Evolutionary conservation across 2,797 vertebrate species (phyloP).

Genomic region (Gobio occitaniae): DNA sequence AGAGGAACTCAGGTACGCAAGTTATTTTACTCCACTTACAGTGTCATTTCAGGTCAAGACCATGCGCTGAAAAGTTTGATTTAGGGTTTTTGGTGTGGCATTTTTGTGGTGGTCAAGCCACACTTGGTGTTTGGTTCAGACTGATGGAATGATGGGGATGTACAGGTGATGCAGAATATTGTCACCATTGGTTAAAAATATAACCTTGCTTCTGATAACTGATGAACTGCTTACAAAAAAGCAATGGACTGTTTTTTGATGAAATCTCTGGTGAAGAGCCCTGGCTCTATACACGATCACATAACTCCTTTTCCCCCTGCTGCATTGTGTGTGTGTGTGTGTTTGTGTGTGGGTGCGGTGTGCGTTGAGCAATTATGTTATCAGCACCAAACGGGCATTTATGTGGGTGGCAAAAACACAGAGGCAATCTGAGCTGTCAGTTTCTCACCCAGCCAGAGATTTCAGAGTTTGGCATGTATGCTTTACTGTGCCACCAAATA

Average conservation of each 20-base stretch:
- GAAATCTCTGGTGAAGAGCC: slow-evolving; percentile 13
- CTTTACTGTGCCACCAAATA: slow-evolving; percentile 42
- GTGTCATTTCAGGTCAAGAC: neutral
- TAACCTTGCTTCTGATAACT: neutral
- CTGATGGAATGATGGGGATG: neutral
- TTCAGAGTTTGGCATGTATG: slow-evolving; percentile 44
- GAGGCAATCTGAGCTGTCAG: slow-evolving; percentile 60
- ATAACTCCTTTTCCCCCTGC: slow-evolving; percentile 21
- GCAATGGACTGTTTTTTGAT: slow-evolving; percentile 26
- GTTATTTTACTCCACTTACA: slow-evolving; percentile 29
- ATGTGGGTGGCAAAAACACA: slow-evolving; percentile 61
- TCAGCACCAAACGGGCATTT: slow-evolving; percentile 62
- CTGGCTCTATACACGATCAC: slow-evolving; percentile 7
- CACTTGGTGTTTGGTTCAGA: neutral
- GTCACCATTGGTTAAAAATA: neutral
- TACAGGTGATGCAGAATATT: no score
- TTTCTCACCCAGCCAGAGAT: slow-evolving; percentile 54
- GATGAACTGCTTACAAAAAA: slow-evolving; percentile 3
- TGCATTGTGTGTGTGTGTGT: slow-evolving; percentile 44
- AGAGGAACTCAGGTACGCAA: slow-evolving; percentile 95
- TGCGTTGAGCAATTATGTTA: slow-evolving; percentile 61
- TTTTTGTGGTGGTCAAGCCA: no score
- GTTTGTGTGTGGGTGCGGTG: slow-evolving; percentile 57
- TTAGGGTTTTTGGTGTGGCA: neutral
- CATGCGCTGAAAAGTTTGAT: neutral